These are phyloP conservation scores for Andrena bicolor DNA, from an alignment of 2,888 invertebrate species.

Conservation along the genomic window DNA sequence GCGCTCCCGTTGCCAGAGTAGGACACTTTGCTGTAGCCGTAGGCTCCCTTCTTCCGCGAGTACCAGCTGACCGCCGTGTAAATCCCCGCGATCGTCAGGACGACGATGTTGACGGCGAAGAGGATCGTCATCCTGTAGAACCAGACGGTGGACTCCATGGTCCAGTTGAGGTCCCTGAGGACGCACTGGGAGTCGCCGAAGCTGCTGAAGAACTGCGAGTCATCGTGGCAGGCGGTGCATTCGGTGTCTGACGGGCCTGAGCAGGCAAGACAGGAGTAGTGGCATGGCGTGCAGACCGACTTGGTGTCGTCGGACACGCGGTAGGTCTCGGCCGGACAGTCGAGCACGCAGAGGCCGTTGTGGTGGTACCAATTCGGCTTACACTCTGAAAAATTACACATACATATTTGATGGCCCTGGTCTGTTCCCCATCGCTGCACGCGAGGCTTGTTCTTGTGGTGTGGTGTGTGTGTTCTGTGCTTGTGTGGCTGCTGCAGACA, in stretches of 20 bases:
- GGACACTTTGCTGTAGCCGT: slow-evolving; percentile 72
- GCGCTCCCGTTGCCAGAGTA: slow-evolving; percentile 64
- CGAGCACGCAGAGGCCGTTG: slow-evolving; percentile 87
- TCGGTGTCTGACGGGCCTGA: slow-evolving; percentile 89
- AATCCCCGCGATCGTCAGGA: slow-evolving; percentile 60
- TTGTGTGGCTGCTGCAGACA: neutral
- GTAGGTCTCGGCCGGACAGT: slow-evolving; percentile 86
- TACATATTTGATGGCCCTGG: slow-evolving; percentile 46
- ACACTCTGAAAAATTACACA: slow-evolving; percentile 88
- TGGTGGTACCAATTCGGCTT: slow-evolving; percentile 87
- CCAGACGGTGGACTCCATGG: slow-evolving; percentile 77
- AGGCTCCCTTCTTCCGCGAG: slow-evolving; percentile 42
- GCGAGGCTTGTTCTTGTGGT: neutral
- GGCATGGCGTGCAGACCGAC: slow-evolving; percentile 88
- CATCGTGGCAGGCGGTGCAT: slow-evolving; percentile 89
- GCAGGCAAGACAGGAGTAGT: slow-evolving; percentile 91
- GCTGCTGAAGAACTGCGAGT: slow-evolving; percentile 86
- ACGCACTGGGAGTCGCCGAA: slow-evolving; percentile 70
- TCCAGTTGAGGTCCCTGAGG: slow-evolving; percentile 76
- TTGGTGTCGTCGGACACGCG: slow-evolving; percentile 73
- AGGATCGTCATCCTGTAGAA: slow-evolving; percentile 76
- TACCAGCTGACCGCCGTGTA: slow-evolving; percentile 68
- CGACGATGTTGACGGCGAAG: slow-evolving; percentile 72
- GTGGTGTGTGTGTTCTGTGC: slow-evolving; percentile 10
- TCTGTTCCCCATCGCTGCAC: neutral